These are phyloP conservation scores for Euphydryas editha DNA, from an alignment of 2,888 invertebrate genomes.

Conservation along the genomic window DNA sequence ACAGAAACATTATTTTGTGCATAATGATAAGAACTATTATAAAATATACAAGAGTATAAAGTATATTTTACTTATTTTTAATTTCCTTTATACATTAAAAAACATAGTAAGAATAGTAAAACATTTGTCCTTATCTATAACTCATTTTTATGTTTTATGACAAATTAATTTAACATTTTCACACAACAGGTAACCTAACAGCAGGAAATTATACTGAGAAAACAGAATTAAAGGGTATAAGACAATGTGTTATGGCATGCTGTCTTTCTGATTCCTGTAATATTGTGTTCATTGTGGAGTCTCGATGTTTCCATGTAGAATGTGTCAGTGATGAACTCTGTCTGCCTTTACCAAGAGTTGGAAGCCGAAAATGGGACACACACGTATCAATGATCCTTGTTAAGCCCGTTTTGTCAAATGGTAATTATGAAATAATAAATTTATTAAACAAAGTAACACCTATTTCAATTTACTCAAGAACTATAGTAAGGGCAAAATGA, in stretches of 20 bases:
- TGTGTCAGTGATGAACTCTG: constrained; percentile 89
- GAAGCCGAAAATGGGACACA: constrained; percentile 80
- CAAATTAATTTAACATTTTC: neutral
- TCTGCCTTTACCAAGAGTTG: constrained; percentile 84
- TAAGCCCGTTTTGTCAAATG: constrained; percentile 86
- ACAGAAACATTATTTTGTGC: no score
- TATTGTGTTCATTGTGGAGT: constrained; percentile 90
- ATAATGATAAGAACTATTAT: no score
- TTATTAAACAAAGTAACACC: neutral
- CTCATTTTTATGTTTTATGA: no score
- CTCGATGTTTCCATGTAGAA: constrained; percentile 90
- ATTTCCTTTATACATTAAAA: no score
- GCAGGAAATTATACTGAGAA: constrained; percentile 86
- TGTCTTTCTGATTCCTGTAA: constrained; percentile 88
- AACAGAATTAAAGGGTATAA: constrained; percentile 76
- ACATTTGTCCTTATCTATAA: no score
- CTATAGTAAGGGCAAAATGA: no score
- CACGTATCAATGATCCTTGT: constrained; percentile 91
- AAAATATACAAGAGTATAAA: no score
- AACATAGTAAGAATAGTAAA: no score
- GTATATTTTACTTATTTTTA: no score
- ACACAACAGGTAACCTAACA: constrained; percentile 73
- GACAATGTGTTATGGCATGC: constrained; percentile 87
- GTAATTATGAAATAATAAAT: constrained; percentile 52
- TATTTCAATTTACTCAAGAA: neutral